Percentiles rank a stretch among this genome's conserved stretches.
These are phyloP conservation scores for Druon quercuslanigerum DNA, from an alignment of 1,140 invertebrate species.

Conservation along the genomic window DNA sequence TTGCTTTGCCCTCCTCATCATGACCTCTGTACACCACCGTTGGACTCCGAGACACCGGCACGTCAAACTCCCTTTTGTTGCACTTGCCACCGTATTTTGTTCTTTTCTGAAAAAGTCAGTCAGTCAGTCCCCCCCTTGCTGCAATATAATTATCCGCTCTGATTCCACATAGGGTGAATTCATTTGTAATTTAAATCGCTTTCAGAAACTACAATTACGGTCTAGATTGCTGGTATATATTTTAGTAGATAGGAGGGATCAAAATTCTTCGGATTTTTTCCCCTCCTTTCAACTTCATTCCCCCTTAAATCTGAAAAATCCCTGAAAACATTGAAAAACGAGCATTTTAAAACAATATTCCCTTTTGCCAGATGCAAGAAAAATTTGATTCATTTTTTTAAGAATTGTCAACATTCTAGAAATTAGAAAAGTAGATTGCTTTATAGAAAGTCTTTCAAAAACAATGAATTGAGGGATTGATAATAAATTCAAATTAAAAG, in stretches of 20 bases:
- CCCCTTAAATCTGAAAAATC: no score
- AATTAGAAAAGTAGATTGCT: no score
- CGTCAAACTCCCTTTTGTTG: constrained; percentile 53
- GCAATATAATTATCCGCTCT: constrained; percentile 6
- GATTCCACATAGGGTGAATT: constrained; percentile 14
- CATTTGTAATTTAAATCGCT: constrained; percentile 24
- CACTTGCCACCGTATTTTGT: constrained; percentile 49
- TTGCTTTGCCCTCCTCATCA: constrained; percentile 66
- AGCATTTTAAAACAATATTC: no score
- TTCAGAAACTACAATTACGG: constrained; percentile 1
- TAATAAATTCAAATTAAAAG: no score
- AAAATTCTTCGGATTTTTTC: no score
- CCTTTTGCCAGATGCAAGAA: no score
- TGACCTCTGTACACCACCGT: constrained; percentile 66
- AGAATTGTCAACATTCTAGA: no score
- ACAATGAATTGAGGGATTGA: no score
- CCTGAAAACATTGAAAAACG: no score
- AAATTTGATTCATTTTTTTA: no score
- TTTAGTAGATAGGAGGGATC: not conserved
- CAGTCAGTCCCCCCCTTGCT: not conserved
- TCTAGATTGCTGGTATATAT: not conserved
- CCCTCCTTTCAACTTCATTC: no score
- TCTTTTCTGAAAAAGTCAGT: not conserved
- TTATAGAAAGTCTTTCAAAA: no score
- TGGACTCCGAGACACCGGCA: constrained; percentile 49